Conservation (phyloP, 2,797 vertebrate species). For the Molothrus ater region DNA sequence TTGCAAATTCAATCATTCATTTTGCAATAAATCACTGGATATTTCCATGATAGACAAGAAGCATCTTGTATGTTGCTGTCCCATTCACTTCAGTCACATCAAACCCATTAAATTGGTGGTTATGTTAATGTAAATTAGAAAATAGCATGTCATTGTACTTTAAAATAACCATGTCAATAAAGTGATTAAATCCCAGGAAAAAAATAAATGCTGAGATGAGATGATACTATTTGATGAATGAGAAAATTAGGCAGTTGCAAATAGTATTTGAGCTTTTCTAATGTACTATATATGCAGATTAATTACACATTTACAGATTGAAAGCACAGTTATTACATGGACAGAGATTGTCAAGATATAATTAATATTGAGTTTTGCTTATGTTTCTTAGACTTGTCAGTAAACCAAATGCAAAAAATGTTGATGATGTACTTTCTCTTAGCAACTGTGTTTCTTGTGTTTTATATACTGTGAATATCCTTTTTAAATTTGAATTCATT, state of each 20-base stretch:
- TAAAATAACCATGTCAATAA: neutral
- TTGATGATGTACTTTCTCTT: neutral
- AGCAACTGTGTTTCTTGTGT: neutral
- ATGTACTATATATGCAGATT: conserved; percentile 10
- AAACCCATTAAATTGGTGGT: neutral
- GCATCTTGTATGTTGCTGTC: neutral
- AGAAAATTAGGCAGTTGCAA: conserved; percentile 21
- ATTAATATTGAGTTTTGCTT: neutral
- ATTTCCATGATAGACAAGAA: neutral
- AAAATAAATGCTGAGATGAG: neutral
- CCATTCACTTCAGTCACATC: neutral
- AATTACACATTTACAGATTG: neutral
- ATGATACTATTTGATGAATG: neutral
- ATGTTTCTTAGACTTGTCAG: neutral
- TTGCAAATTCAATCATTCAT: neutral
- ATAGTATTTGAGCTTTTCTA: neutral
- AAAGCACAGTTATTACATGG: neutral
- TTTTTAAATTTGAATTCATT: neutral
- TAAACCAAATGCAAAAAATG: neutral
- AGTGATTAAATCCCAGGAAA: neutral
- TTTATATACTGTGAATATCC: neutral
- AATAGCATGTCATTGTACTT: neutral
- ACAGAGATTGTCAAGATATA: neutral
- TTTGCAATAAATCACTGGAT: neutral
- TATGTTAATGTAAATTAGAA: neutral